Base-by-base conservation (phyloP, 2,113 vertebrate species). In the Xiphophorus maculatus region DNA sequence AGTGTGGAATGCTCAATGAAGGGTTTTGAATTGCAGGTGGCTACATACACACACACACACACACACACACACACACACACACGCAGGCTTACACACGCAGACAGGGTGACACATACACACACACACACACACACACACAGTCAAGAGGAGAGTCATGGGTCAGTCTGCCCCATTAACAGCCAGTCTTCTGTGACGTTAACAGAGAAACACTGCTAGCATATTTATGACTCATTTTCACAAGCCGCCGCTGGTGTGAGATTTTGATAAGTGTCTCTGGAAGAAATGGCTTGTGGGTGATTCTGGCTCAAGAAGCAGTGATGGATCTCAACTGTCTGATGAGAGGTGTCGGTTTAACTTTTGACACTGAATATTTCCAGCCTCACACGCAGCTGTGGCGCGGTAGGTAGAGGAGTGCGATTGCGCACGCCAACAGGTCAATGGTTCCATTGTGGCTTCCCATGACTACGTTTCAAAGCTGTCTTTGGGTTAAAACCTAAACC, bases 181-280 rank as follows among this genome's bases (percentile, higher is more conserved):
- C 82, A 84, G 84, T 75, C 82, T 77, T 66, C 76, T 81, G 83
- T 86, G 79, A 86, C 58, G 11, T 71, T 84, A 78, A 65, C 60
- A 83, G 77, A 86, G 73, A 84, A 85, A 85, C 68, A 78, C 73
- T 40, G 85, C 90, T 86, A 83, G 30, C 81, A 91, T 92, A 90
- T 90, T 81, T 74, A 85, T 90, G 80, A 81, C 66, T 82, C 58
- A 75, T 86, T 90, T 85, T 83, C 42, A 75, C 69, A 64, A 63
- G 74, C 37, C 42, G 67, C 65, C 80, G 83, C 74, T 60, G 68
- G 69, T 33, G 48, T 65, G 35, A 68, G 83, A 81, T 76, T 84
- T 30, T 71, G 77, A 89, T 82, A 58, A 85, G 87, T 78, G 74
- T 81, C 84, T 85, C 83, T 37, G 15, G 64, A 62, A 33, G 42